Conservation (phyloP, 2,888 invertebrate species). For the Synergus laeviventris region DNA sequence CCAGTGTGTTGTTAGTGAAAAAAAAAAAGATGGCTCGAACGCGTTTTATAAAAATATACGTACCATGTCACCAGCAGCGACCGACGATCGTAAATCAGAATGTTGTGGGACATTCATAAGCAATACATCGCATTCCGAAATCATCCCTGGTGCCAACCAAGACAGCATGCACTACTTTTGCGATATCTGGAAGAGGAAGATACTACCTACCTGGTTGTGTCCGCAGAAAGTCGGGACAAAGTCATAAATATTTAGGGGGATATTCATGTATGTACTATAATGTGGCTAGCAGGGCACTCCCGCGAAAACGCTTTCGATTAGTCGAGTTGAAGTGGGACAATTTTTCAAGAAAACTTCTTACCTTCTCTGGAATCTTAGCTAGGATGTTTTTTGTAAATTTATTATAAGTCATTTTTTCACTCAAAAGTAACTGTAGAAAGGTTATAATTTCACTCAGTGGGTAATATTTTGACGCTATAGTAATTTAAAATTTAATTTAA, state of each 20-base stretch:
- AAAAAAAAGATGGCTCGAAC: neutral
- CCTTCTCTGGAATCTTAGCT: too few species aligned
- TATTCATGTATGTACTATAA: neutral
- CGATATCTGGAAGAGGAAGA: slow-evolving; percentile 36
- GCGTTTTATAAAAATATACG: slow-evolving; percentile 31
- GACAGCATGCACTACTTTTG: slow-evolving; percentile 23
- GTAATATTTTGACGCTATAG: too few species aligned
- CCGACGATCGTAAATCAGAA: slow-evolving; percentile 53
- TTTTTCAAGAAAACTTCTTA: slow-evolving; percentile 7
- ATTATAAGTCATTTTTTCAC: neutral
- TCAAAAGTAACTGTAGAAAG: too few species aligned
- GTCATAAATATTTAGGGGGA: slow-evolving; percentile 27
- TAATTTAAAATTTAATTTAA: too few species aligned
- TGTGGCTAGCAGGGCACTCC: slow-evolving; percentile 13
- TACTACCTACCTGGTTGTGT: slow-evolving; percentile 30
- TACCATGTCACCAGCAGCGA: slow-evolving; percentile 43
- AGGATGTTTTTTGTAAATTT: neutral
- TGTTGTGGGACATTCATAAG: slow-evolving; percentile 47
- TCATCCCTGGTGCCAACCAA: slow-evolving; percentile 33
- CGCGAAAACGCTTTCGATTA: slow-evolving; percentile 20
- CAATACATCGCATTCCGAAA: slow-evolving; percentile 38
- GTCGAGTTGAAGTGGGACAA: neutral
- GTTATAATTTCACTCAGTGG: too few species aligned
- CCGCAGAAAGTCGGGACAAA: slow-evolving; percentile 21
- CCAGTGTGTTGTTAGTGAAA: neutral